Evolutionary conservation across 2,888 invertebrate genomes (phyloP), one percentile per base, ranked within the genome.

Genomic region (Drosophila mayaguana): DNA sequence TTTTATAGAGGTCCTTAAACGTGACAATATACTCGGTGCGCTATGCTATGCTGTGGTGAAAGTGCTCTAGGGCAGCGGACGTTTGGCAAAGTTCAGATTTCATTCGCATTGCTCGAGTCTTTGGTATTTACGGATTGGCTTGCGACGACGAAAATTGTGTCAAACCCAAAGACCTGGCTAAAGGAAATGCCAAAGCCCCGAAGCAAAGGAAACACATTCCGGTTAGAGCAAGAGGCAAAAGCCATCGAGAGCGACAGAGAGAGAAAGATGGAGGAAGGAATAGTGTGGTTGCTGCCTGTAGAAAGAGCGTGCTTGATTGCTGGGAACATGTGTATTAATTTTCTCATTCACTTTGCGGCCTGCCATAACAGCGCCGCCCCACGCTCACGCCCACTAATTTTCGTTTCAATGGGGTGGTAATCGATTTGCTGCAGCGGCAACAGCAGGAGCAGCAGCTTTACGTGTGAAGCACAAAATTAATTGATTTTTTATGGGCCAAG

Each of bases 251-350:
- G 40, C 7, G 18, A 7, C 20, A 18, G 51, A 11, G 16, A 34
- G 14, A 18, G 40, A 5, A 16, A 28, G 51, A 8, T 16, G 20
- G 9, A 22, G 20, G 53, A n/a, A 53, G 38, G 6, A 11, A 42
- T 9, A 20, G 20, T 45, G 34, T 32, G 25, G 43, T 36, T 11
- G 22, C n/a, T 40, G 40, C 40, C 34, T 38, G 32, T 48, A 57
- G 34, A 48, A 38, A 60, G 51, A 54, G 64, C 45, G 20, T 43
- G 40, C 36, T 43, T 83, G 81, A 75, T 87, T 78, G 75, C 66
- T 63, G 55, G 73, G 75, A 78, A 80, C 84, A 87, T 83, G 83
- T 83, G 83, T 83, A 81, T 83, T 83, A 81, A 80, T 83, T 83
- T 83, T 74, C 72, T 67, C 68, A 70, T 79, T 77, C 68, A 71